Conservation (phyloP, 2,113 vertebrate genomes). For the Tretioscincus oriximinensis region DNA sequence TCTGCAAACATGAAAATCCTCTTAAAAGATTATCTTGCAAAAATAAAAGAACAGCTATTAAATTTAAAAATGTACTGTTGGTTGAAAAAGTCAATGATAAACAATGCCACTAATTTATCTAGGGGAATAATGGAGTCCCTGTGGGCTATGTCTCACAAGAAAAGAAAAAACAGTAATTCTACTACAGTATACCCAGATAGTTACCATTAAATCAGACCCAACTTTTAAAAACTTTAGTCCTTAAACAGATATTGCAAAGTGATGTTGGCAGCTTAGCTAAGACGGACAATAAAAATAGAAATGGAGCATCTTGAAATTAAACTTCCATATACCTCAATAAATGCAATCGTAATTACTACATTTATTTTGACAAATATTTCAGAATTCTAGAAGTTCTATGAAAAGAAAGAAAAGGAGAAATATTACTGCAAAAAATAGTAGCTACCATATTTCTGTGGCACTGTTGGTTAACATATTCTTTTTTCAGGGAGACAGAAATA, state of each 20-base stretch:
- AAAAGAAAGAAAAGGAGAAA: not conserved
- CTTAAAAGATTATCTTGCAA: constrained; percentile 38
- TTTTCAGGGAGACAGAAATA: no score
- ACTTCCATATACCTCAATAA: not conserved
- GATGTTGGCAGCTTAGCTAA: not conserved
- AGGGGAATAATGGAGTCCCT: not conserved
- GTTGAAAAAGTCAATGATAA: constrained; percentile 25
- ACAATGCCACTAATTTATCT: constrained; percentile 6
- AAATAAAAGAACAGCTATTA: constrained; percentile 7
- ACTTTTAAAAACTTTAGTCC: not conserved
- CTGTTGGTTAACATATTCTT: not conserved
- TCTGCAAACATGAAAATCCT: constrained; percentile 33
- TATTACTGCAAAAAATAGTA: not conserved
- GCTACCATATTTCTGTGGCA: not conserved
- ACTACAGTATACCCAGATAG: not conserved
- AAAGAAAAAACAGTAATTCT: not conserved
- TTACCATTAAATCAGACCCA: not conserved
- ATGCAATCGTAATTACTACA: not conserved
- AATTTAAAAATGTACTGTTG: constrained; percentile 2
- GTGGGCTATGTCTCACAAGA: not conserved
- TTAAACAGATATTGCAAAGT: not conserved
- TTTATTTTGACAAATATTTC: not conserved
- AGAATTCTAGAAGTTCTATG: not conserved
- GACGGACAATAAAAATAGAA: not conserved
- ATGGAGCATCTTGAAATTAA: not conserved